Conservation (phyloP, 1,140 invertebrate species). For the Phthorimaea operculella region DNA sequence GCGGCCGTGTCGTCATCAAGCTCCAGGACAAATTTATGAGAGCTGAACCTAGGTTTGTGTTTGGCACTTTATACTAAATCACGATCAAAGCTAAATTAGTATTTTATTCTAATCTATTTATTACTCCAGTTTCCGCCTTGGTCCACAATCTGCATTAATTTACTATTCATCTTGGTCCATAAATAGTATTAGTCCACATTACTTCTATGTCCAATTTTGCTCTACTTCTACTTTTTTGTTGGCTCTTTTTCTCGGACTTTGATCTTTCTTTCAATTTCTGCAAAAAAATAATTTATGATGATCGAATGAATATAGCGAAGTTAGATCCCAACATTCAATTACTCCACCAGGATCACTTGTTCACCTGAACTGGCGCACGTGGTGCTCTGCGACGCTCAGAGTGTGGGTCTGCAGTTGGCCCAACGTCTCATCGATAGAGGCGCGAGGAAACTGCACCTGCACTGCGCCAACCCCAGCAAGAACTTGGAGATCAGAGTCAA, state of each 20-base stretch:
- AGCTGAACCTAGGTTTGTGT: conserved; percentile 18
- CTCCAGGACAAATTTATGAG: conserved; percentile 9
- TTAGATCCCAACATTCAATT: background rate
- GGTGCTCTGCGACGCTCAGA: conserved; percentile 10
- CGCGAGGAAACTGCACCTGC: conserved; percentile 10
- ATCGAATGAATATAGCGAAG: no score
- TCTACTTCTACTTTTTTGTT: no score
- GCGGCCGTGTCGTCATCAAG: conserved; percentile 28
- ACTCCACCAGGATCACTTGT: conserved; percentile 20
- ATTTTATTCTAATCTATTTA: background rate
- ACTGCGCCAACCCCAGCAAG: conserved; percentile 3
- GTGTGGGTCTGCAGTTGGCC: conserved; percentile 6
- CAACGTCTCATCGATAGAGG: conserved; percentile 11
- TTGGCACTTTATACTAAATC: no score
- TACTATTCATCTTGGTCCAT: no score
- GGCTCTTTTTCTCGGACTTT: no score
- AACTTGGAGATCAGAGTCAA: background rate
- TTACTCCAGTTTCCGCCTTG: no score
- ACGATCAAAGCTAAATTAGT: background rate
- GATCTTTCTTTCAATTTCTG: no score
- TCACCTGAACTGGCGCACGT: conserved; percentile 9
- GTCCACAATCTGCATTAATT: no score
- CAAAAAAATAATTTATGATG: no score
- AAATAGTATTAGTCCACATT: no score
- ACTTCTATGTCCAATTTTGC: no score